These are phyloP conservation scores for Trichogramma evanescens DNA, from an alignment of 2,888 invertebrate species.

Conservation along the genomic window DNA sequence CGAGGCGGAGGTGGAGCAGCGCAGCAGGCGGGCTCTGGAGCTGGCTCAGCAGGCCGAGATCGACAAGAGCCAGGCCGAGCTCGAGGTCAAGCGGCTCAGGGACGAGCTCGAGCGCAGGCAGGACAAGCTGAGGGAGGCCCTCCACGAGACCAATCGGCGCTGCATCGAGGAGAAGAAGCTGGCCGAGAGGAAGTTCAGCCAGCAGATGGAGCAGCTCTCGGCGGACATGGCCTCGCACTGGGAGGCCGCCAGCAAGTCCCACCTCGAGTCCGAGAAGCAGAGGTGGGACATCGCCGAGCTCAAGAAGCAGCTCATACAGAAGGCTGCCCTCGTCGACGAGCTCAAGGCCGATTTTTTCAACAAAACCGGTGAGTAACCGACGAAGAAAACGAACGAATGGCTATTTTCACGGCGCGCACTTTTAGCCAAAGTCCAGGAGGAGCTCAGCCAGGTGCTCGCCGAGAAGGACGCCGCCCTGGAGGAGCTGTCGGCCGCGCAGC, in stretches of 20 bases:
- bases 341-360: conserved; percentile 71
- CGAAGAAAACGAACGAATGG: too few species aligned
- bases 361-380: conserved; percentile 45
- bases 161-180: conserved; percentile 66
- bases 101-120: conserved; percentile 75
- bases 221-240: conserved; percentile 74
- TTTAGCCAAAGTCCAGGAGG: conserved; percentile 67
- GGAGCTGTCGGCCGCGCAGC: conserved; percentile 65
- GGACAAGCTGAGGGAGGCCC: conserved; percentile 60
- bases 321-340: conserved; percentile 69
- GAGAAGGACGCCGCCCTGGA: conserved; percentile 75
- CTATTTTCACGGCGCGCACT: too few species aligned
- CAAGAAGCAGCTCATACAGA: conserved; percentile 70
- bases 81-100: conserved; percentile 67
- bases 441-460: conserved; percentile 66
- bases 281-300: conserved; percentile 69
- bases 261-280: conserved; percentile 72
- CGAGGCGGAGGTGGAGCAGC: conserved; percentile 57
- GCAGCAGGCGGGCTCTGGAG: conserved; percentile 63
- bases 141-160: conserved; percentile 63
- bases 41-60: conserved; percentile 70
- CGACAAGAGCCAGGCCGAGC: conserved; percentile 68
- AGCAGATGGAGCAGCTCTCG: conserved; percentile 69
- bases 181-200: conserved; percentile 66
- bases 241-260: conserved; percentile 65